Evolutionary conservation across 2,113 vertebrate species (phyloP), one percentile per base, ranked within the genome.

Genomic region (Plotosus lineatus): DNA sequence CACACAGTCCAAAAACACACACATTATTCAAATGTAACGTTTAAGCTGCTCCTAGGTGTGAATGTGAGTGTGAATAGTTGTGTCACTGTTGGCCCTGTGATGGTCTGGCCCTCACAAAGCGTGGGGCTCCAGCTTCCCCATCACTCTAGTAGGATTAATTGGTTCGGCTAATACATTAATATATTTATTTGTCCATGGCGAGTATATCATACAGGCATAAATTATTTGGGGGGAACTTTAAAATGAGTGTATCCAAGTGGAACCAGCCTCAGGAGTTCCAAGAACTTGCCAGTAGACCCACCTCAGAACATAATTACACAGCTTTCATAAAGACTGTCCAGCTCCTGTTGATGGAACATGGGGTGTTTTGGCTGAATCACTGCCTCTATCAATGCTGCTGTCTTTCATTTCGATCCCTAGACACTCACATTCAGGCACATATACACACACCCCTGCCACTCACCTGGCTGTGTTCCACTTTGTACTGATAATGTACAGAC

Each of bases 331-430:
- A 69, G 36, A 17, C 77, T 42, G 50, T 65, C 58, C 36, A 12
- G 58, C 38, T 46, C 14, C 28, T 72, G 44, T 48, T 48, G n/a
- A 26, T 50, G 19, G 38, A 69, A 71, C 65, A 69, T 56, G 51
- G 63, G 14, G 44, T 60, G 51, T 46, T 71, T 60, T 33, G 55
- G 19, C 38, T 26, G 40, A 71, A 28, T 31, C 38, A 53, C 46
- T 55, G 63, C 48, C 63, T 79, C 63, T 69, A 66, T 79, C 65
- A 53, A 2, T 69, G 65, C 31, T 26, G 33, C 77, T 69, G 65
- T 71, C 65, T 78, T 79, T 53, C 23, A 40, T 68, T 68, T 53
- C 3, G 15, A 68, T 68, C 48, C 51, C 36, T 26, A 36, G 44
- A 66, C 77, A 78, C 77, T 26, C 15, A 69, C 56, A 53, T 11